Conservation (phyloP, 2,888 invertebrate genomes). For the Dasysyrphus tricinctus region DNA sequence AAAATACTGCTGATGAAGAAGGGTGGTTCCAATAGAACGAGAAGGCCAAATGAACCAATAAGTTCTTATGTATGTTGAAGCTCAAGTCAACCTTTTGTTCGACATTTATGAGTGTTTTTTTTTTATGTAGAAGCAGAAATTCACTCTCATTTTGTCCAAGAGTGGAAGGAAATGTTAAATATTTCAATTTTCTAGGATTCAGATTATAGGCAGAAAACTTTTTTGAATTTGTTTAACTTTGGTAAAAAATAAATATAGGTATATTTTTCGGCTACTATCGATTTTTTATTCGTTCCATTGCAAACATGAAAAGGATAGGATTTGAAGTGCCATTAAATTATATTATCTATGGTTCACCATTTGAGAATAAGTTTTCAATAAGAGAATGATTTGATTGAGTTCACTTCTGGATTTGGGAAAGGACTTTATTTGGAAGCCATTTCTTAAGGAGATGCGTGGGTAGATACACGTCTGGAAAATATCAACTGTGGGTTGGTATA, state of each 20-base stretch:
- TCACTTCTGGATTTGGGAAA: not conserved
- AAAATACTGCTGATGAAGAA: conserved; percentile 34
- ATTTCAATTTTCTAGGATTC: conserved; percentile 53
- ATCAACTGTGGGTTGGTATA: too few relatives aligned
- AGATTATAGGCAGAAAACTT: conserved; percentile 1
- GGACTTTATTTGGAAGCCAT: not conserved
- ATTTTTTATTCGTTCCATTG: conserved; percentile 1
- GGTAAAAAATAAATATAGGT: not conserved
- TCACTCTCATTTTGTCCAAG: conserved; percentile 4
- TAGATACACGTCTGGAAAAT: too few relatives aligned
- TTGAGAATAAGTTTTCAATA: conserved; percentile 57
- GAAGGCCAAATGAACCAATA: conserved; percentile 44
- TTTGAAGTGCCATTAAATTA: conserved; percentile 34
- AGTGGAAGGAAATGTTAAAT: conserved; percentile 57
- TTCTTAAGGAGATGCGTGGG: too few relatives aligned
- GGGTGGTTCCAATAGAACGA: conserved; percentile 15
- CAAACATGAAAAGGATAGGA: not conserved
- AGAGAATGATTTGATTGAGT: conserved; percentile 31
- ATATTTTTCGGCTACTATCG: conserved; percentile 16
- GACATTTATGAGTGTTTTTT: conserved; percentile 47
- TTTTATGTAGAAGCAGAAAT: not conserved
- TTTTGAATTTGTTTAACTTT: conserved; percentile 18
- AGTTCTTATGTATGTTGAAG: conserved; percentile 39
- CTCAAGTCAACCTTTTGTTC: conserved; percentile 42
- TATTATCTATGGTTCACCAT: conserved; percentile 50